Conservation (phyloP, 2,113 vertebrate genomes). For the Rhagologus leucostigma region DNA sequence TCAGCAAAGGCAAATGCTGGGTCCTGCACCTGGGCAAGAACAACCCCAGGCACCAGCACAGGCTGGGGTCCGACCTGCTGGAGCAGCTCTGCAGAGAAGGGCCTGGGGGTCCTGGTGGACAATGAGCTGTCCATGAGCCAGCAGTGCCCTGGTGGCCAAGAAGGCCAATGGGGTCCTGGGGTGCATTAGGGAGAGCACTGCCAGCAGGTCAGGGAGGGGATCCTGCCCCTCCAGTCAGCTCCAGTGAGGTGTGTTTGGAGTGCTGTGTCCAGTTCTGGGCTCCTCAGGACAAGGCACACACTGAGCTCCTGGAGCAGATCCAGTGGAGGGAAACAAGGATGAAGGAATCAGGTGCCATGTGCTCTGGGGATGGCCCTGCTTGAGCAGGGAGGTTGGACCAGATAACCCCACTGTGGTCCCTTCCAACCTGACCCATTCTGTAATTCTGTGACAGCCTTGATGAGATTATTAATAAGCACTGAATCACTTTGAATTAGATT, state of each 20-base stretch:
- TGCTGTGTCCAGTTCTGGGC: background rate
- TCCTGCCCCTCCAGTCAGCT: background rate
- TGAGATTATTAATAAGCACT: background rate
- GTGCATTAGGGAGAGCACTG: background rate
- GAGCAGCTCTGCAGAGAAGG: background rate
- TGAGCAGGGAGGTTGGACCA: background rate
- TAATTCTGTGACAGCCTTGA: background rate
- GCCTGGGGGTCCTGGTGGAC: background rate
- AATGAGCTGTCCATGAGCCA: background rate
- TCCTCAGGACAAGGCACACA: background rate
- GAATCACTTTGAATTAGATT: background rate
- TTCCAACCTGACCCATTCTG: background rate
- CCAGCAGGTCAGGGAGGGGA: background rate
- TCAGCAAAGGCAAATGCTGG: background rate
- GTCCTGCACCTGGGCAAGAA: background rate
- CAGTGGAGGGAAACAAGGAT: background rate
- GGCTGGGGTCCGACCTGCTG: background rate
- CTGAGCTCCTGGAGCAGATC: accelerated
- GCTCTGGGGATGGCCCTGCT: background rate
- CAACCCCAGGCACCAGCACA: background rate
- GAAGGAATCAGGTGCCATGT: background rate
- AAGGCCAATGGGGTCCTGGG: background rate
- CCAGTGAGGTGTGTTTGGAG: accelerated
- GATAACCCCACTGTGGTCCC: background rate
- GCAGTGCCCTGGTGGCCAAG: background rate